Evolutionary conservation across 2,888 invertebrate species (phyloP), one percentile per base, ranked within the genome.

Genomic region (Sphaerophoria taeniata): DNA sequence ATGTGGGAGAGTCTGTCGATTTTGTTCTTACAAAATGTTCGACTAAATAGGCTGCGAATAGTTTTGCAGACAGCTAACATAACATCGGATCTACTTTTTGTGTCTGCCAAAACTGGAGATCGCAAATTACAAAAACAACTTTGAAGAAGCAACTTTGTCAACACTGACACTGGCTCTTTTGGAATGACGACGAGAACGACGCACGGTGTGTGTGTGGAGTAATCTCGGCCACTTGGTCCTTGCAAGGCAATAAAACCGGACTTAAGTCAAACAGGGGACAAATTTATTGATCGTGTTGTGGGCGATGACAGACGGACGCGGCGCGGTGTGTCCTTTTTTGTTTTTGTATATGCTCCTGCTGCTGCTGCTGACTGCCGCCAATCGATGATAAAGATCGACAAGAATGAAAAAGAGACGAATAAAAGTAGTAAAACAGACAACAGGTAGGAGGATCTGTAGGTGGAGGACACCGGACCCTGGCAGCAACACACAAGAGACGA

Each of bases 211-310:
- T 55, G 55, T 36, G 49, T 47, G 9, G 14, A 56, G 47, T 65
- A 73, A 69, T 73, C 69, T 55, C 45, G 11, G 73, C 71, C 71
- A 75, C 53, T 58, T 47, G 55, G 39, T 3, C 7, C 16, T 53
- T 24, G 11, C n/a, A 65, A 45, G 63, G 24, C 9, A 70, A 33
- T 6, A 70, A 73, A 84, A 69, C 67, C 84, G 49, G 73, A 73
- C 43, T 76, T 67, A 72, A 80, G 79, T 80, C 84, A 80, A 75
- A 84, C 84, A 75, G 76, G 81, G 76, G 85, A 85, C 85, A 85
- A 85, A 85, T 85, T 85, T 85, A 85, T 85, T 81, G 85, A 85
- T 85, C 85, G 73, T 85, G 63, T 81, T 85, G 85, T 85, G 85
- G 85, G 85, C 81, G 85, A 85, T 85, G 85, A 85, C 85, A 85